phyloP scores from a whole-genome alignment of 1,140 invertebrate genomes.

The Drosophila tristis region DNA sequence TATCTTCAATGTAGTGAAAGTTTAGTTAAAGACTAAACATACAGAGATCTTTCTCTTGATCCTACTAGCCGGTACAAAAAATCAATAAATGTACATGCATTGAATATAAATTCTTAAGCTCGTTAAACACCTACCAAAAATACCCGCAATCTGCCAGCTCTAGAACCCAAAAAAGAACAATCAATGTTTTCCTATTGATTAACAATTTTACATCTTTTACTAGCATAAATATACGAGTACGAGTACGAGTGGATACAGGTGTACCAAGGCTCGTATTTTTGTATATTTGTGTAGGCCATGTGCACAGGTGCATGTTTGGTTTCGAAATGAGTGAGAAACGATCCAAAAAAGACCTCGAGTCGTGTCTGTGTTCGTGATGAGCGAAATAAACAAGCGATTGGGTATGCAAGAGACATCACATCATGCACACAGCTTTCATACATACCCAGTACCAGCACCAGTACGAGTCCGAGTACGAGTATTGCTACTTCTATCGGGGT shows the following conservation, averaged over 20 bases:
- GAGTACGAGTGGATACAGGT: no score
- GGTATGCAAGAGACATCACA: slow-evolving; percentile 69
- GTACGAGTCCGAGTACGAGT: not conserved
- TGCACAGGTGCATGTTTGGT: slow-evolving; percentile 53
- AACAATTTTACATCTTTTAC: slow-evolving; percentile 24
- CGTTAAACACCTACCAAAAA: no score
- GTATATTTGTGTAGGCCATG: slow-evolving; percentile 30
- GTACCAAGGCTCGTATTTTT: not conserved
- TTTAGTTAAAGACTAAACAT: no score
- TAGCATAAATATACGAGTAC: no score
- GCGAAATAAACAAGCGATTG: slow-evolving; percentile 65
- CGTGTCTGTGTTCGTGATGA: slow-evolving; percentile 23
- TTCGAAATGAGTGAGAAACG: slow-evolving; percentile 46
- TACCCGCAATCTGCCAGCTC: no score
- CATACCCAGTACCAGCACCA: not conserved
- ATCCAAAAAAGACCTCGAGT: slow-evolving; percentile 26
- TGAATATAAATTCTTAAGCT: no score
- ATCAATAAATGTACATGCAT: no score
- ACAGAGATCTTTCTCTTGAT: no score
- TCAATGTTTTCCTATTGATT: slow-evolving; percentile 27
- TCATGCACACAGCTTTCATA: slow-evolving; percentile 34
- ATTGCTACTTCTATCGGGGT: no score
- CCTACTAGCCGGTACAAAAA: no score
- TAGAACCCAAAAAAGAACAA: not conserved
- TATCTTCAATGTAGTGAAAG: no score